These are phyloP conservation scores for Flabesymbios commensalis DNA, from an alignment of 2,888 invertebrate genomes.

Conservation along the genomic window DNA sequence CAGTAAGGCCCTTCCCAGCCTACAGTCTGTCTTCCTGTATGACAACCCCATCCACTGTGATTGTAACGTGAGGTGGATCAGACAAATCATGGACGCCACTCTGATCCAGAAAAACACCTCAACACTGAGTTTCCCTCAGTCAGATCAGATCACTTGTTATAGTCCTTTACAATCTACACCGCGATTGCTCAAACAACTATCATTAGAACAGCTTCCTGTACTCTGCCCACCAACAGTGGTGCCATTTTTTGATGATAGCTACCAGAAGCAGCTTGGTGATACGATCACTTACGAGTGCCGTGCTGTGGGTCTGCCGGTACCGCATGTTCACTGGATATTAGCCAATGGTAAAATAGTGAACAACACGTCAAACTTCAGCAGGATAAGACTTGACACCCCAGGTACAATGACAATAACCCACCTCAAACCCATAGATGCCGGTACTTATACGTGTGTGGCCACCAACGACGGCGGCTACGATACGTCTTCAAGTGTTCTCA, in stretches of 20 bases:
- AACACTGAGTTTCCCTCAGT: too few relatives aligned
- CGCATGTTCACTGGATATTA: constrained; percentile 59
- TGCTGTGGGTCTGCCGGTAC: constrained; percentile 61
- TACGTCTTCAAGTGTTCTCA: constrained; percentile 48
- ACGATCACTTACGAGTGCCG: constrained; percentile 59
- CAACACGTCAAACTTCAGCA: constrained; percentile 46
- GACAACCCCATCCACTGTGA: constrained; percentile 63
- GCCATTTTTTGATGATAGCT: constrained; percentile 45
- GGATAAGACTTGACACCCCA: constrained; percentile 42
- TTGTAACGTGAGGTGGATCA: constrained; percentile 55
- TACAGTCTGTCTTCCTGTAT: constrained; percentile 55
- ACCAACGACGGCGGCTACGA: constrained; percentile 53
- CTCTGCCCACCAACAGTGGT: constrained; percentile 55
- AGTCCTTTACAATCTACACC: too few relatives aligned
- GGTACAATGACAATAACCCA: constrained; percentile 37
- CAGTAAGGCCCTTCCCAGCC: constrained; percentile 45
- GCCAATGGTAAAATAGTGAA: constrained; percentile 57
- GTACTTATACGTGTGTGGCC: constrained; percentile 62
- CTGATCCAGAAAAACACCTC: too few relatives aligned
- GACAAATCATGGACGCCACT: too few relatives aligned
- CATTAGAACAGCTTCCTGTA: too few relatives aligned
- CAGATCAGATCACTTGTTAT: too few relatives aligned
- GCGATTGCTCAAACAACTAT: too few relatives aligned
- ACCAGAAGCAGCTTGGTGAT: constrained; percentile 55
- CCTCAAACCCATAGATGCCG: constrained; percentile 50